Evolutionary conservation across 2,113 vertebrate genomes (phyloP).

Genomic region (Sigmodon hispidus): DNA sequence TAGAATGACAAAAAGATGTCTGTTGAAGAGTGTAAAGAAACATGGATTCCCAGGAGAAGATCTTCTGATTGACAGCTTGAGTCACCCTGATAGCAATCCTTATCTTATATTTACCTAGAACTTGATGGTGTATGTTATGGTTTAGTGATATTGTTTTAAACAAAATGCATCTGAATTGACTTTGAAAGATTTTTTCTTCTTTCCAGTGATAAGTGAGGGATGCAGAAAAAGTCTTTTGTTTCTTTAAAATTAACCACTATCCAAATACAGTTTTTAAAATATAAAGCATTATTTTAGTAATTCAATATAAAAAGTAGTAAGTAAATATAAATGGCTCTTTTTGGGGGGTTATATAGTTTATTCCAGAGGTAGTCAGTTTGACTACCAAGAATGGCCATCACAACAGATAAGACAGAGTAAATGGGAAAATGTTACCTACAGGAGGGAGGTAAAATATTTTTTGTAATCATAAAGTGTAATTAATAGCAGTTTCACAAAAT

Average conservation of each 20-base stretch:
- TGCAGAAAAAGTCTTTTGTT: background rate
- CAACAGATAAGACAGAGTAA: too few species aligned
- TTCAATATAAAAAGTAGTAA: background rate
- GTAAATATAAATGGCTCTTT: slow-evolving; percentile 51
- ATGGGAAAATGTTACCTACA: too few species aligned
- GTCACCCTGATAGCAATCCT: background rate
- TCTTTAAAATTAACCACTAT: background rate
- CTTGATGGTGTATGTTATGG: background rate
- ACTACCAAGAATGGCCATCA: too few species aligned
- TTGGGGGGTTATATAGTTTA: too few species aligned
- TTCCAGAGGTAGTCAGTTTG: too few species aligned
- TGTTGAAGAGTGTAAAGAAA: accelerated
- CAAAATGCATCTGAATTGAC: background rate
- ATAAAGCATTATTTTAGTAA: slow-evolving; percentile 15
- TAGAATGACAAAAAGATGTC: accelerated
- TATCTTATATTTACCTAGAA: background rate
- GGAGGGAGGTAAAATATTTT: too few species aligned
- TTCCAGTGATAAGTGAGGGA: background rate
- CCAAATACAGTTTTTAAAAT: background rate
- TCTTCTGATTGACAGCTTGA: background rate
- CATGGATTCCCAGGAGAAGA: background rate
- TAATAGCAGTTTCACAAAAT: too few species aligned
- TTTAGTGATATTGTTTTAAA: background rate
- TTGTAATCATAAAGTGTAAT: too few species aligned
- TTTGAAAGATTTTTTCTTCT: background rate